phyloP scores from a whole-genome alignment of 2,797 vertebrate species.

The Bovichtus diacanthus region DNA sequence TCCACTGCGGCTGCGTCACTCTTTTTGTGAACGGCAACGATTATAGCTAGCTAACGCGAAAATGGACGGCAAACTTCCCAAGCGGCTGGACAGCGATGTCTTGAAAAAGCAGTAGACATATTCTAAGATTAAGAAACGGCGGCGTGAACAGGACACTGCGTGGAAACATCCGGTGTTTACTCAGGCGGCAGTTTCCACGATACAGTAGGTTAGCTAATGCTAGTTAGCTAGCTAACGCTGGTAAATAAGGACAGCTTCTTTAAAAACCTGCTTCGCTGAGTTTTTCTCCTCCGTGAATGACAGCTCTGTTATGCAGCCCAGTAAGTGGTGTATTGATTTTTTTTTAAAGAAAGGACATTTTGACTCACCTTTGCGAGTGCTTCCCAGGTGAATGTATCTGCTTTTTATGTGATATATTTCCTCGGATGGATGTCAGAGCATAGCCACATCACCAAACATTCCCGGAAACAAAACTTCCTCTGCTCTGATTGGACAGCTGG shows the following conservation, averaged over 20 bases:
- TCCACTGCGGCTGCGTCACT: conserved; percentile 83
- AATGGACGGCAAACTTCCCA: conserved; percentile 45
- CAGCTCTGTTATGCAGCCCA: background rate
- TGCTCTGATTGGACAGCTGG: conserved; percentile 79
- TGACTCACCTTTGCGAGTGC: conserved; percentile 77
- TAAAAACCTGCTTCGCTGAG: conserved; percentile 19
- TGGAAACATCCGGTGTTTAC: conserved; percentile 26
- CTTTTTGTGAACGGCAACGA: conserved; percentile 67
- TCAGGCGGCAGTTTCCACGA: conserved; percentile 32
- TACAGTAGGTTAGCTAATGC: conserved; percentile 60
- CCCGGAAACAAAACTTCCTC: conserved; percentile 84
- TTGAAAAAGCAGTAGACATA: conserved; percentile 6
- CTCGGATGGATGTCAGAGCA: conserved; percentile 78
- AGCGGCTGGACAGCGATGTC: background rate
- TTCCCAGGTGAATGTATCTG: conserved; percentile 61
- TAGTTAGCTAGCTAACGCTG: conserved; percentile 52
- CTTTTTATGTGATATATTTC: conserved; percentile 74
- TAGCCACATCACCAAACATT: conserved; percentile 88
- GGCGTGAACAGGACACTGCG: background rate
- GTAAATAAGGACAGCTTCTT: conserved; percentile 50
- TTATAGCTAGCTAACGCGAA: conserved; percentile 70
- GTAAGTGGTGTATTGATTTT: background rate
- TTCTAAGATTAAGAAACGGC: background rate
- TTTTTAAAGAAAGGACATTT: background rate
- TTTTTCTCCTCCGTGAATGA: conserved; percentile 30